These are phyloP conservation scores for Drosophila prolongata DNA, from an alignment of 2,888 invertebrate species.

Conservation along the genomic window DNA sequence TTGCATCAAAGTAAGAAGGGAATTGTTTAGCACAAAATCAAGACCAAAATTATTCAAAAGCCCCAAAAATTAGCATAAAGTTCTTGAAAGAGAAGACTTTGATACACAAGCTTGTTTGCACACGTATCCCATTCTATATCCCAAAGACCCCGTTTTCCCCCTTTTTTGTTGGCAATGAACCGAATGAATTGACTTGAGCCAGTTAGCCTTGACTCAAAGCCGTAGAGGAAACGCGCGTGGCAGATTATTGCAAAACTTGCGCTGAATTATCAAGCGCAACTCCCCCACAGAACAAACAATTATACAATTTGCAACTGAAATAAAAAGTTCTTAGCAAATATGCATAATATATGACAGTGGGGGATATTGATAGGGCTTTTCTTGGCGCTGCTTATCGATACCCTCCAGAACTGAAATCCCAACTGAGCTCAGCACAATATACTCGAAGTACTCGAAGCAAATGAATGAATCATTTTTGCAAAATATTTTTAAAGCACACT, in stretches of 20 bases:
- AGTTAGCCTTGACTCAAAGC: constrained; percentile 28
- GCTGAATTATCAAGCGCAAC: constrained; percentile 19
- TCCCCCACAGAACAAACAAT: constrained; percentile 27
- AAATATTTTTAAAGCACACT: constrained; percentile 10
- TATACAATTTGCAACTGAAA: constrained; percentile 22
- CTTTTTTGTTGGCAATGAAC: constrained; percentile 19
- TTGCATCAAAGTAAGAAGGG: constrained; percentile 23
- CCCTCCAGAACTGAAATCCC: background rate
- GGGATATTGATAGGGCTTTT: constrained; percentile 15
- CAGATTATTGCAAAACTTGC: constrained; percentile 34
- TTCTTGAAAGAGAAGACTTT: constrained; percentile 8
- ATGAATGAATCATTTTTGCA: constrained; percentile 7
- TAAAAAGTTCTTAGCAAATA: constrained; percentile 10
- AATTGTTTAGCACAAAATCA: constrained; percentile 22
- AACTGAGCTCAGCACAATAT: background rate
- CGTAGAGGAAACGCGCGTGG: constrained; percentile 28
- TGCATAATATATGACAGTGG: constrained; percentile 5
- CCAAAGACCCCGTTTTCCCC: background rate
- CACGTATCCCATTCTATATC: constrained; percentile 8
- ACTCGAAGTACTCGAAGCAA: constrained; percentile 13
- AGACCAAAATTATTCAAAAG: constrained; percentile 21
- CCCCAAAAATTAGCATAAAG: constrained; percentile 30
- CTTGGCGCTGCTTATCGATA: constrained; percentile 5
- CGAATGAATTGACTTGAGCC: constrained; percentile 11
- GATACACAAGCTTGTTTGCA: constrained; percentile 26